Evolutionary conservation across 1,140 invertebrate genomes (phyloP), one percentile per base, ranked within the genome.

Genomic region (Drosophila elegans): DNA sequence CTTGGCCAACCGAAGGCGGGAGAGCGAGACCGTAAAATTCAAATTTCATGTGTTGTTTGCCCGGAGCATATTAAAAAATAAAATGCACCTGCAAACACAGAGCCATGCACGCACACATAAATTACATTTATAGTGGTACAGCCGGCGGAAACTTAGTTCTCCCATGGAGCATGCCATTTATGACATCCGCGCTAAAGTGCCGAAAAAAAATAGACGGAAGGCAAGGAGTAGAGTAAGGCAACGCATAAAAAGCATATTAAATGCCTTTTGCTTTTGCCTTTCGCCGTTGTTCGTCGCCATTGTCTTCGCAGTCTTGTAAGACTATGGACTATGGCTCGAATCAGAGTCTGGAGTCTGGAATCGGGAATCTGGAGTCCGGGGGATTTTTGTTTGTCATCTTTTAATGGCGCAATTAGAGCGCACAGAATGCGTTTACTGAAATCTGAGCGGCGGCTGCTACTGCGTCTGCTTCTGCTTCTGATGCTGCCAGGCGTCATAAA

Each of bases 331-430:
- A 9, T n/a, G 34, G 27, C 57, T 41, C 52, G 36, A 54, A 38
- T 42, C 42, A 27, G 63, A 41, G 11, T 68, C 36, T 59, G 13
- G 25, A 52, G 54, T 42, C 74, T 51, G 32, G 12, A 27, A 42
- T 41, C 48, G n/a, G 46, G 41, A 56, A 36, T 64, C 36, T 29
- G n/a, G 42, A 59, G 34, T 42, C 13, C 27, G 16, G 49, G 44
- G 27, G 29, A 66, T 66, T 78, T 64, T 64, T 88, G 84, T 88
- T 88, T 88, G 84, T 80, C 84, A 89, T 89, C 84, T 78, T 88
- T 88, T 88, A 88, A 88, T 88, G 84, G 84, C 81, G 80, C 84
- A 88, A 88, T 88, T 88, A 88, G 84, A 88, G 79, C 83, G 76
- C 67, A 84, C 80, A 78, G 78, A 88, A 88, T 89, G 84, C 84